Percentiles rank a stretch among this genome's conserved stretches.
phyloP scores from a whole-genome alignment of 2,113 vertebrate genomes.

The Tragelaphus strepsiceros region DNA sequence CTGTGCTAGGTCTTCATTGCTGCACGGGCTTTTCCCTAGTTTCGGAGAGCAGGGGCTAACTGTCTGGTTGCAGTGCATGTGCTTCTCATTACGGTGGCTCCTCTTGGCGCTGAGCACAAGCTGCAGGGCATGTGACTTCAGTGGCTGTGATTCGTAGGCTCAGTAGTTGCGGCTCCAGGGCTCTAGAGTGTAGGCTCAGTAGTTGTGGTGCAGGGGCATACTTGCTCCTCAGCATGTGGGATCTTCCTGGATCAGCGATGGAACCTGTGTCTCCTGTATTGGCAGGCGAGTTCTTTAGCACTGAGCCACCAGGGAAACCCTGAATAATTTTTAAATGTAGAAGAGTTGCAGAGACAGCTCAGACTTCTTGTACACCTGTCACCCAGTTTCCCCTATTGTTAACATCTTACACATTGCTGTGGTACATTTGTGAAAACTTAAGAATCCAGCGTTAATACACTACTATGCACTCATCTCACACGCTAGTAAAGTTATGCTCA shows the following conservation, averaged over 20 bases:
- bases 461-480: background rate
- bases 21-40: background rate
- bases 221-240: background rate
- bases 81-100: background rate
- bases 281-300: background rate
- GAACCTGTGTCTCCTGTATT: background rate
- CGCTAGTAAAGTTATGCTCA: no score
- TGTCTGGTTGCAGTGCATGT: background rate
- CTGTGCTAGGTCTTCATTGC: background rate
- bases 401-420: background rate
- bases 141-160: background rate
- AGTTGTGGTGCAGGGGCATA: background rate
- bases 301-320: background rate
- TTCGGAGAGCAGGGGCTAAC: background rate
- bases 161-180: background rate
- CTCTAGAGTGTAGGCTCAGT: background rate
- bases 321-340: background rate
- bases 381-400: background rate
- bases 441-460: background rate
- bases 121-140: background rate
- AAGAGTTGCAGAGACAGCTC: background rate
- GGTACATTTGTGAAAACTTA: background rate
- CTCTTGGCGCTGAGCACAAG: fast-evolving
- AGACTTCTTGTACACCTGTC: background rate
- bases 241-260: background rate